Base-by-base conservation (phyloP, 2,888 invertebrate genomes). In the Phymatocera aterrima region DNA sequence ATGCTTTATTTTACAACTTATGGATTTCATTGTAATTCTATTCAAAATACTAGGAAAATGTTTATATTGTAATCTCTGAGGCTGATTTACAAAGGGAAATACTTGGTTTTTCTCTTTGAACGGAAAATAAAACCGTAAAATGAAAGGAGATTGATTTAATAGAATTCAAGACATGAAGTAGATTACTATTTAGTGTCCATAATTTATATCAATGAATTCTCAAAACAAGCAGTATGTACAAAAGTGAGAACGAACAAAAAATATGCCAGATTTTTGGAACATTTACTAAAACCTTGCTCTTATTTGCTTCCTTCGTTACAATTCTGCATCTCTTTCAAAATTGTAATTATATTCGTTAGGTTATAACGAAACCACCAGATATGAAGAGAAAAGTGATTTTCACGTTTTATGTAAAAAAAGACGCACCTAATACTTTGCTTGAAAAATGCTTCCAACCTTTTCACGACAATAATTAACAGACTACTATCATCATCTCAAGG, bases 61-160 rank as follows among this genome's bases (percentile, higher is more conserved):
- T 72, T 24, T 34, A 72, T 72, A 51, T 72, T 72, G 51, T 72
- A 72, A 72, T 72, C 46, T 72, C 72, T 51, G 72, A 72, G 72
- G 72, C 72, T 51, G 48, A 51, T 48, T 72, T 28, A 51, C 48
- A 28, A 31, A 72, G 5, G 37, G 10, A 72, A n/a, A 43, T 68
- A 46, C 28, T 15, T n/a, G n/a, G n/a, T n/a, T n/a, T n/a, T 68
- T 68, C 12, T 5, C 1, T 15, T 24, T 24, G 12, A 68, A 43
- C 28, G 31, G 43, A n/a, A n/a, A n/a, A n/a, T n/a, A n/a, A n/a
- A 24, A 28, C 21, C 8, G 43, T 24, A 4, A 43, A n/a, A 40
- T n/a, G n/a, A 37, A 21, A 40, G 15, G 15, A 40, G 37, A 21
- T 21, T 15, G 34, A 40, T 18, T 64, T 21, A 40, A n/a, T 64